Evolutionary conservation across 2,888 invertebrate genomes (phyloP), one percentile per base, ranked within the genome.

Genomic region (Ptycholaimellus sp.): DNA sequence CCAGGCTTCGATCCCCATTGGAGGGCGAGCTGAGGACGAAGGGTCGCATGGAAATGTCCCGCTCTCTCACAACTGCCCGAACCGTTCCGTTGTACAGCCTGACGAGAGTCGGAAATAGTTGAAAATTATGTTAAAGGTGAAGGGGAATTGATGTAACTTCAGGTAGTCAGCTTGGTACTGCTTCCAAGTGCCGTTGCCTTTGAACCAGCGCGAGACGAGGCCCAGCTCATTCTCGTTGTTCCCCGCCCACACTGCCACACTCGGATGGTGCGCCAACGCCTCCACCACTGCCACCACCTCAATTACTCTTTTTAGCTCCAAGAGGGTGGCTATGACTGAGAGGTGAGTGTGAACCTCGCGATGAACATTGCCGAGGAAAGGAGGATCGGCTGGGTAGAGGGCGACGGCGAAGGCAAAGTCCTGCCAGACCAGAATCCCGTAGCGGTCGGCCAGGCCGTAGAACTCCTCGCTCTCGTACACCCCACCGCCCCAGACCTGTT

Each of bases 401-500:
- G 77, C 71, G 56, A 83, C 87, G 0, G 87, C 90, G 58, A 87
- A 96, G 73, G 87, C 79, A 55, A 90, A 73, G 59, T 96, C 93
- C 45, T 96, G 90, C 90, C 90, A 96, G 38, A 96, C 72, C 51
- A 93, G 66, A 33, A 93, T 74, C 1, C 93, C 93, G 35, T 76
- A 41, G 30, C 41, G 14, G n/a, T 93, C 87, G 38, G 83, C 80
- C 25, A 73, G 58, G 43, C 62, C 40, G 58, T 93, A 96, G 60
- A 93, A 87, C 39, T 70, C 68, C 47, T 87, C 78, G 0, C 74
- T 72, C 56, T 90, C 90, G 53, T 90, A 96, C 0, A 81, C 64
- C 0, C 87, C 93, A n/a, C 93, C 93, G 20, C 93, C 93, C 93
- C 93, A 96, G 2, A 93, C 78, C n/a, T n/a, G n/a, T n/a, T n/a